phyloP scores from a whole-genome alignment of 2,888 invertebrate genomes.

The Nineta flava region DNA sequence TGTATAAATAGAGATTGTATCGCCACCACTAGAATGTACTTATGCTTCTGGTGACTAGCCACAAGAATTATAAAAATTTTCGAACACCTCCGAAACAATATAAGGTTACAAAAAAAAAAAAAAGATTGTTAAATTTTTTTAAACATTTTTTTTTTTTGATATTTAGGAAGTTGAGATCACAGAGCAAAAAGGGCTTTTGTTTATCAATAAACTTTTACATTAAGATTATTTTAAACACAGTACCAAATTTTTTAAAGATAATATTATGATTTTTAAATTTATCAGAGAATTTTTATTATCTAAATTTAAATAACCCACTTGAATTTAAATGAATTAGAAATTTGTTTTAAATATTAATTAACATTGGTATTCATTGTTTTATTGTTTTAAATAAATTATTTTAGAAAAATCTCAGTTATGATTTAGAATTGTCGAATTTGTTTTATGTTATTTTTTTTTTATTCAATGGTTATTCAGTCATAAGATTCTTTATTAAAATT shows the following conservation, averaged over 20 bases:
- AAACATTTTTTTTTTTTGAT: background rate
- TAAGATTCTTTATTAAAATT: conserved; percentile 1
- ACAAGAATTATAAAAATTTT: background rate
- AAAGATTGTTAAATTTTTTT: background rate
- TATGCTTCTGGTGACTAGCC: too few species aligned
- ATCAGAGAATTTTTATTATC: background rate
- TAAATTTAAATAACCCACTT: background rate
- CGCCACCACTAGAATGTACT: too few species aligned
- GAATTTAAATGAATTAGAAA: background rate
- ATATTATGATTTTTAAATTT: background rate
- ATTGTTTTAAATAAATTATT: background rate
- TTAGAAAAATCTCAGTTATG: conserved; percentile 4
- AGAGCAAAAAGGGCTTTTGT: conserved; percentile 15
- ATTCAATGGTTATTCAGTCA: background rate
- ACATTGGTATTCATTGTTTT: background rate
- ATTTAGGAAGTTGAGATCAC: conserved; percentile 29
- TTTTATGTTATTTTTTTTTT: conserved; percentile 1
- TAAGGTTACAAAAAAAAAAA: background rate
- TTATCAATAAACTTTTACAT: background rate
- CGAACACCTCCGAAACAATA: background rate
- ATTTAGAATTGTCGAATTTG: conserved; percentile 5
- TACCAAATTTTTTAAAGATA: background rate
- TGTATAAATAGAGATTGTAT: too few species aligned
- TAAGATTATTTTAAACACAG: background rate
- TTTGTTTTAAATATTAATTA: background rate